A percentile compares a stretch with the other conserved stretches of the same genome.
Conservation (phyloP, 2,797 vertebrate genomes). For the Neostethus bicornis region DNA sequence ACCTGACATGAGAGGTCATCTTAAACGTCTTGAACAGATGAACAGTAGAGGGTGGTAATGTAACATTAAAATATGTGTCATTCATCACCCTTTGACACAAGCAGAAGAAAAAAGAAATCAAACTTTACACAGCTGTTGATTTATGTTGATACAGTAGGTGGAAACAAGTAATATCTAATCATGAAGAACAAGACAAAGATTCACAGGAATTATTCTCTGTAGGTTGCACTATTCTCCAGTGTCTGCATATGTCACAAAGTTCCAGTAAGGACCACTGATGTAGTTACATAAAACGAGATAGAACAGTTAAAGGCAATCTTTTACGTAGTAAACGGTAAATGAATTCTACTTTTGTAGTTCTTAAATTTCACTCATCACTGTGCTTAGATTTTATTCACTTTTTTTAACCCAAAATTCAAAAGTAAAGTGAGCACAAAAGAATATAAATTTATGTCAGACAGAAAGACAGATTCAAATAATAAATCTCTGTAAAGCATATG, state of each 20-base stretch:
- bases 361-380: no score
- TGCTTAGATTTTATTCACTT: slow-evolving; percentile 27
- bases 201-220: background rate
- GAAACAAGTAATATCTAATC: background rate
- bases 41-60: slow-evolving; percentile 74
- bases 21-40: slow-evolving; percentile 51
- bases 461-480: slow-evolving; percentile 55
- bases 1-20: slow-evolving; percentile 42
- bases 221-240: background rate
- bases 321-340: no score
- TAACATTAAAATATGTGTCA: slow-evolving; percentile 40
- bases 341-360: no score
- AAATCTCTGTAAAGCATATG: slow-evolving; percentile 79
- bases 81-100: slow-evolving; percentile 9
- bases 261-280: slow-evolving; percentile 1
- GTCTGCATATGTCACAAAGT: background rate
- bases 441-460: slow-evolving; percentile 11
- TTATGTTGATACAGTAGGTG: background rate
- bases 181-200: background rate
- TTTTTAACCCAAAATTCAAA: slow-evolving; percentile 30
- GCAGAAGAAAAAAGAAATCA: background rate
- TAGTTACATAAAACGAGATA: background rate
- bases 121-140: slow-evolving; percentile 1
- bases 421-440: slow-evolving; percentile 17
- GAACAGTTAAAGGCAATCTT: background rate